Evolutionary conservation across 2,113 vertebrate species (phyloP).

Genomic region (Xyliphius kryptos): DNA sequence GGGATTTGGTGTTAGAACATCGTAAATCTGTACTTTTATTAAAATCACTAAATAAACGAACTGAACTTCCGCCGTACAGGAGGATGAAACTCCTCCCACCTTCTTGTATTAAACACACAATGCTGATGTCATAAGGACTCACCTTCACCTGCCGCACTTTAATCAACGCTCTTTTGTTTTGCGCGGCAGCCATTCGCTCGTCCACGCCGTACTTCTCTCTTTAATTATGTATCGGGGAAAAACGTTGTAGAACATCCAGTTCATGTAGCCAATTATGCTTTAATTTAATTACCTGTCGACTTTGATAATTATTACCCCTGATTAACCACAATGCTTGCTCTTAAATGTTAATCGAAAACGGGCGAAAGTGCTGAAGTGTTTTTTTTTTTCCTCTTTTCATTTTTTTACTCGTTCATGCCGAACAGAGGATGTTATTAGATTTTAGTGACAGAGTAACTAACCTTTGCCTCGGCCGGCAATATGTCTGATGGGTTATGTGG

Average conservation of each 20-base stretch:
- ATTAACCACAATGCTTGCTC: constrained; percentile 65
- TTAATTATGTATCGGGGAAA: constrained; percentile 62
- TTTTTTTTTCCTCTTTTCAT: constrained; percentile 18
- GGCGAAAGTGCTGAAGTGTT: constrained; percentile 50
- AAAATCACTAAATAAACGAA: background rate
- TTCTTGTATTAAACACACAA: constrained; percentile 2
- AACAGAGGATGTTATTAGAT: constrained; percentile 39
- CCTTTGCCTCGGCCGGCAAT: constrained; percentile 36
- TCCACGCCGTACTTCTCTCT: constrained; percentile 60
- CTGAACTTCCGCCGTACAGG: too few species aligned
- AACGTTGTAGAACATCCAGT: constrained; percentile 67
- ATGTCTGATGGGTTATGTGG: constrained; percentile 23
- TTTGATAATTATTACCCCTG: constrained; percentile 73
- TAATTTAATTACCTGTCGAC: constrained; percentile 77
- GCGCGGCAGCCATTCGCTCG: constrained; percentile 51
- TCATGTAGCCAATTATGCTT: constrained; percentile 73
- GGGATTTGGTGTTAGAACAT: too few species aligned
- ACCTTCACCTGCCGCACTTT: constrained; percentile 3
- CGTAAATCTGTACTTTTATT: background rate
- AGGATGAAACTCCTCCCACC: too few species aligned
- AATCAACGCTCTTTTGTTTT: constrained; percentile 17
- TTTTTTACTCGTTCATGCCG: constrained; percentile 29
- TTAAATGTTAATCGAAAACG: constrained; percentile 57
- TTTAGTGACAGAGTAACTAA: constrained; percentile 32
- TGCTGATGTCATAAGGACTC: constrained; percentile 4